phyloP scores from a whole-genome alignment of 2,888 invertebrate genomes.

The Watsonalla cultraria region DNA sequence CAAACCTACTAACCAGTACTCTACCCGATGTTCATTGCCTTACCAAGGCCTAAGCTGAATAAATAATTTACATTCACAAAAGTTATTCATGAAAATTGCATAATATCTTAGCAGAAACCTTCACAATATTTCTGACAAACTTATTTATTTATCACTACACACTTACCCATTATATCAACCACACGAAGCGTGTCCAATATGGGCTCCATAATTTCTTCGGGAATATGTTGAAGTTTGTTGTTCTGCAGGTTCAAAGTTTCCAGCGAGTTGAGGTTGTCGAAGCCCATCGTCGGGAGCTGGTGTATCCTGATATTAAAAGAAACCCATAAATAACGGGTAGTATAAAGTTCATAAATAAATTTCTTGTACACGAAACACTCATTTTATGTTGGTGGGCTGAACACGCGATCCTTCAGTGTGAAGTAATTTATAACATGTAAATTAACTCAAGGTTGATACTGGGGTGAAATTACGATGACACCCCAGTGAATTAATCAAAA shows the following conservation, averaged over 20 bases:
- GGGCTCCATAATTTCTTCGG: slow-evolving; percentile 93
- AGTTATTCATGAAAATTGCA: no score
- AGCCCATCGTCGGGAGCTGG: slow-evolving; percentile 88
- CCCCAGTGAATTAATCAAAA: slow-evolving; percentile 27
- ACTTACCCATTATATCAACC: slow-evolving; percentile 91
- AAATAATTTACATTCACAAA: no score
- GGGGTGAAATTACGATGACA: slow-evolving; percentile 9
- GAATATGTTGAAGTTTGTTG: slow-evolving; percentile 89
- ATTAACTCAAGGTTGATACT: slow-evolving; percentile 18
- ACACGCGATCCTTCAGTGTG: slow-evolving; percentile 10
- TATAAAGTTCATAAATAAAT: not conserved
- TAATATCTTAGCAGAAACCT: no score
- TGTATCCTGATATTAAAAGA: slow-evolving; percentile 82
- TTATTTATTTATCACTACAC: not conserved
- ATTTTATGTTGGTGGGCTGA: not conserved
- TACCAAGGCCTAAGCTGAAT: no score
- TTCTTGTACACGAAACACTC: not conserved
- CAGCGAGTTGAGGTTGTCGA: slow-evolving; percentile 92
- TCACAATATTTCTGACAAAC: no score
- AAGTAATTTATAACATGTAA: slow-evolving; percentile 24
- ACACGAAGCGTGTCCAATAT: slow-evolving; percentile 91
- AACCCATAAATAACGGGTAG: not conserved
- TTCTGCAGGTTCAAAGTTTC: slow-evolving; percentile 93
- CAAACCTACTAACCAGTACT: no score
- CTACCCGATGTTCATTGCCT: no score